Percentiles rank a stretch among this genome's conserved stretches.
These are phyloP conservation scores for Brenthis hecate DNA, from an alignment of 2,888 invertebrate genomes.

Conservation along the genomic window DNA sequence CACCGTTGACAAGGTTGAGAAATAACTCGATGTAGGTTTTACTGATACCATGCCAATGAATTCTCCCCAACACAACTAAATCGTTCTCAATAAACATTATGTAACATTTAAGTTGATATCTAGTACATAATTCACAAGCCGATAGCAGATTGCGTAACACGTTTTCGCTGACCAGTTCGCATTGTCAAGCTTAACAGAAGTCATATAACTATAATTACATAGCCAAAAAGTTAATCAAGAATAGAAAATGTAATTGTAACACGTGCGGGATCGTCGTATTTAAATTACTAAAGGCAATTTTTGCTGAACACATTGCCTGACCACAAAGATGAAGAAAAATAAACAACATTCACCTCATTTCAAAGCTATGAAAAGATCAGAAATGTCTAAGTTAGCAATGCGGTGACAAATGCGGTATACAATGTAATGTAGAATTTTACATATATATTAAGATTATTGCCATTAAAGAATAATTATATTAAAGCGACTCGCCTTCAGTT, in stretches of 20 bases:
- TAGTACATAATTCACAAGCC: constrained; percentile 26
- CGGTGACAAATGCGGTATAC: too few species aligned
- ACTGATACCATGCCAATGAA: constrained; percentile 48
- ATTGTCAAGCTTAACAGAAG: constrained; percentile 29
- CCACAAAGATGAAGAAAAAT: not conserved
- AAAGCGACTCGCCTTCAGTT: too few species aligned
- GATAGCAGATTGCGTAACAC: constrained; percentile 28
- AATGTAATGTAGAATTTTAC: too few species aligned
- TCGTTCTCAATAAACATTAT: constrained; percentile 36
- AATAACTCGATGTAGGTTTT: constrained; percentile 62
- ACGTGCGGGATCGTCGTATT: constrained; percentile 17
- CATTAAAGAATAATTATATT: too few species aligned
- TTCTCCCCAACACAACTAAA: constrained; percentile 38
- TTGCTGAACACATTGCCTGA: not conserved
- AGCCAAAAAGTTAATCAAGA: constrained; percentile 28
- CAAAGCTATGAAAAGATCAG: too few species aligned
- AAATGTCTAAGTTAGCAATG: too few species aligned
- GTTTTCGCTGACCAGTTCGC: constrained; percentile 26
- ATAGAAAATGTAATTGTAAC: constrained; percentile 33
- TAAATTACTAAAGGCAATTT: not conserved
- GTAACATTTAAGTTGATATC: constrained; percentile 33
- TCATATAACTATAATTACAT: constrained; percentile 31
- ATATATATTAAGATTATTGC: too few species aligned
- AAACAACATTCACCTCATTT: too few species aligned
- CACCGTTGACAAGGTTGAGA: constrained; percentile 79